Percentiles rank a stretch among this genome's conserved stretches.
phyloP scores from a whole-genome alignment of 2,888 invertebrate genomes.

The Epinotia nisella region DNA sequence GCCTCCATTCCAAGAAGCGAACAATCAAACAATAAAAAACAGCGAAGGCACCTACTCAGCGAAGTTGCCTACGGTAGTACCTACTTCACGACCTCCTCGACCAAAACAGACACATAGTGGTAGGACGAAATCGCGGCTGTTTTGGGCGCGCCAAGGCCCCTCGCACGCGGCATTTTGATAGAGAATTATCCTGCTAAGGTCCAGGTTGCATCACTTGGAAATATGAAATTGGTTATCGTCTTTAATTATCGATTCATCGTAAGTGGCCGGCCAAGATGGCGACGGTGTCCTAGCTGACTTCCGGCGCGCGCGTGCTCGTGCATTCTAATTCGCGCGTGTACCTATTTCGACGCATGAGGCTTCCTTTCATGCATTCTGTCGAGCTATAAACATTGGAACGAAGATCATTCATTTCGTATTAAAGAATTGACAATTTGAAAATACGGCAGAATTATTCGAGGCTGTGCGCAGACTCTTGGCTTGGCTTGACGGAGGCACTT shows the following conservation, averaged over 20 bases:
- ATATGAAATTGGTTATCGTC: constrained; percentile 80
- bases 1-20: constrained; percentile 6
- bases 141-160: constrained; percentile 49
- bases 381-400: no score
- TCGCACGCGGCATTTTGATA: constrained; percentile 10
- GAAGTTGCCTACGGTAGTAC: no score
- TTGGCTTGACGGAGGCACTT: no score
- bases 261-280: not conserved
- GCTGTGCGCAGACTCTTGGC: no score
- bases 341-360: no score
- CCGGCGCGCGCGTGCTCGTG: constrained; percentile 69
- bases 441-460: no score
- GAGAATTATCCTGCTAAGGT: not conserved
- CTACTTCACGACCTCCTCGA: not conserved
- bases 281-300: constrained; percentile 59
- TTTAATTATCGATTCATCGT: constrained; percentile 80
- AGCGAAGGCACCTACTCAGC: not conserved
- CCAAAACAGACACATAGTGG: not conserved
- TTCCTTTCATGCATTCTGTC: no score
- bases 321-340: not conserved
- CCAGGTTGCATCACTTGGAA: constrained; percentile 74
- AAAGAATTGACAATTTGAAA: no score
- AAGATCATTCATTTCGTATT: no score
- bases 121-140: not conserved
- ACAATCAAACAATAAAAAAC: constrained; percentile 19